Conservation (phyloP, 2,797 vertebrate species). For the Labeo calbasu region DNA sequence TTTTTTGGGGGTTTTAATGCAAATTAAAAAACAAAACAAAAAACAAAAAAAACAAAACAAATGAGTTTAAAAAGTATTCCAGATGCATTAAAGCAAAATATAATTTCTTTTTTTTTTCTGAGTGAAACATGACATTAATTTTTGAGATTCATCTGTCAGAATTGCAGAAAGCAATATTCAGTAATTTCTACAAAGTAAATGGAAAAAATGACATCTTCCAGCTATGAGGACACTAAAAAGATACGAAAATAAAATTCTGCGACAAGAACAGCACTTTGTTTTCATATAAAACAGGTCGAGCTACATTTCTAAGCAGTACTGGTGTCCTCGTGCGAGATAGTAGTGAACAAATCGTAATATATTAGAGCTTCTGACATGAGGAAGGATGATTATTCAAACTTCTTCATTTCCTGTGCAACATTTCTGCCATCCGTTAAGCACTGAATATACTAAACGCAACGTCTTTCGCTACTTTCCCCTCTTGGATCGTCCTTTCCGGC, state of each 20-base stretch:
- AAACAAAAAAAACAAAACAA: too few species aligned
- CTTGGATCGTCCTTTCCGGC: slow-evolving; percentile 88
- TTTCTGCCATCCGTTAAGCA: neutral
- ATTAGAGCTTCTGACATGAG: slow-evolving; percentile 11
- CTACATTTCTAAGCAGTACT: slow-evolving; percentile 15
- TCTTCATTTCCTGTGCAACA: neutral
- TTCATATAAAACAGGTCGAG: slow-evolving; percentile 31
- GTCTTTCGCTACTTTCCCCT: slow-evolving; percentile 84
- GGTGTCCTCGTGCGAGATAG: slow-evolving; percentile 3
- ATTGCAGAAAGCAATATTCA: neutral
- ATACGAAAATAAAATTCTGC: slow-evolving; percentile 14
- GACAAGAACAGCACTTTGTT: slow-evolving; percentile 21
- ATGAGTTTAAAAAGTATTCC: too few species aligned
- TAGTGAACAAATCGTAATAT: neutral
- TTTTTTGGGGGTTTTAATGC: neutral
- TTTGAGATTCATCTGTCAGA: neutral
- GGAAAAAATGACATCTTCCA: neutral
- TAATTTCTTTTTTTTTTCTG: neutral
- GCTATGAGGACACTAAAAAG: neutral
- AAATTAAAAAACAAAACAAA: neutral
- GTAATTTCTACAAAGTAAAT: neutral
- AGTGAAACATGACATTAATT: neutral
- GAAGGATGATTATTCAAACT: neutral
- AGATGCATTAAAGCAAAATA: neutral
- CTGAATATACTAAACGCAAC: neutral